Conservation (phyloP, 2,113 vertebrate genomes). For the Eretmochelys imbricata region DNA sequence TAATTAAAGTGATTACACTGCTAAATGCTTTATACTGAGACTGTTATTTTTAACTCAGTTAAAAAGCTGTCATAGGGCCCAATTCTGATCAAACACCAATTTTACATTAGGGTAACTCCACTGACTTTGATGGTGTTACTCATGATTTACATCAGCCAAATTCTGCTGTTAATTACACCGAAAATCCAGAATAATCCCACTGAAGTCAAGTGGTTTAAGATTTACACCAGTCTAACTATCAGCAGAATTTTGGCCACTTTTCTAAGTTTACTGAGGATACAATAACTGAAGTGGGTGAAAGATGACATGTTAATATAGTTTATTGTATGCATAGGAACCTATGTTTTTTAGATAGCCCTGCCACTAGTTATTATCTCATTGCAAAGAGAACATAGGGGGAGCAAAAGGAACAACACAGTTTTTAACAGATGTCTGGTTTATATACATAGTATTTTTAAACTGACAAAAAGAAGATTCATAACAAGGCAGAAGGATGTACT, state of each 20-base stretch:
- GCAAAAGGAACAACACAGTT: background rate
- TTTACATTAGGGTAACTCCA: too few relatives aligned
- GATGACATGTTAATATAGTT: background rate
- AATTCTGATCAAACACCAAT: too few relatives aligned
- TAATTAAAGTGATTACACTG: background rate
- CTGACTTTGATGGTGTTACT: background rate
- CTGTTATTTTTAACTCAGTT: too few relatives aligned
- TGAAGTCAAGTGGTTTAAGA: background rate
- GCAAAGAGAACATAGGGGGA: background rate
- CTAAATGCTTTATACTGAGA: background rate
- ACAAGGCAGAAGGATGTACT: constrained; percentile 28
- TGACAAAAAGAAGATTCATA: constrained; percentile 13
- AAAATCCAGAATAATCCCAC: background rate
- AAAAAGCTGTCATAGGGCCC: too few relatives aligned
- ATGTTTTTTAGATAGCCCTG: constrained; percentile 1
- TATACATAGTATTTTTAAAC: constrained; percentile 16
- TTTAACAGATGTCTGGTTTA: constrained; percentile 18
- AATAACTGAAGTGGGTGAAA: background rate
- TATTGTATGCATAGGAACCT: background rate
- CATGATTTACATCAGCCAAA: background rate
- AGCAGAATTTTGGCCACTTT: background rate
- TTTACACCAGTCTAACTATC: background rate
- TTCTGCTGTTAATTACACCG: background rate
- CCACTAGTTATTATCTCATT: background rate
- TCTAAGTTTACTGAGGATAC: background rate